Conservation (phyloP, 2,797 vertebrate genomes). For the Bovichtus variegatus region DNA sequence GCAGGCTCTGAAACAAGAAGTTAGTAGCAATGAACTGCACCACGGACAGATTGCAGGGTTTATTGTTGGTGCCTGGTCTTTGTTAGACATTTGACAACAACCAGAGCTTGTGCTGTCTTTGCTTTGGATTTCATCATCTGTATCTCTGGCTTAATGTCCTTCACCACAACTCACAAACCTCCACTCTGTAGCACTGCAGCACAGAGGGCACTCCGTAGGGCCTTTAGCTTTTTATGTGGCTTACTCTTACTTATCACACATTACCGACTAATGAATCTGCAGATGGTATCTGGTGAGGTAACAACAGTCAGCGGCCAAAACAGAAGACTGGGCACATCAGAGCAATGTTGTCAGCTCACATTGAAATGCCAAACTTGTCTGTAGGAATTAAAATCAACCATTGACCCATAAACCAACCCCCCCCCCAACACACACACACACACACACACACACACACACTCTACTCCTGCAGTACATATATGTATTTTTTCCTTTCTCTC, state of each 20-base stretch:
- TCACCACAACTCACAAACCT: background rate
- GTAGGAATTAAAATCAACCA: constrained; percentile 41
- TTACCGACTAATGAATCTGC: background rate
- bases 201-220: background rate
- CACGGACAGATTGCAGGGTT: background rate
- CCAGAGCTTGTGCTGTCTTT: background rate
- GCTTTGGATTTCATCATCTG: constrained; percentile 4
- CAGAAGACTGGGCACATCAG: background rate
- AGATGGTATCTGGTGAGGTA: background rate
- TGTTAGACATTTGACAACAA: background rate
- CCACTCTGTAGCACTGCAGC: background rate
- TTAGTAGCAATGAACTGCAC: background rate
- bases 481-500: background rate
- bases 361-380: constrained; percentile 44
- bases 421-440: background rate
- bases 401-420: constrained; percentile 8
- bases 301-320: background rate
- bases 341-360: constrained; percentile 2
- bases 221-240: background rate
- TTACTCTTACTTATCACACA: background rate
- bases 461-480: background rate
- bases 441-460: background rate
- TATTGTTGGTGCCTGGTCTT: background rate
- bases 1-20: background rate
- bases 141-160: background rate